Evolutionary conservation across 2,113 vertebrate species (phyloP).

Genomic region (Haemorhous mexicanus): DNA sequence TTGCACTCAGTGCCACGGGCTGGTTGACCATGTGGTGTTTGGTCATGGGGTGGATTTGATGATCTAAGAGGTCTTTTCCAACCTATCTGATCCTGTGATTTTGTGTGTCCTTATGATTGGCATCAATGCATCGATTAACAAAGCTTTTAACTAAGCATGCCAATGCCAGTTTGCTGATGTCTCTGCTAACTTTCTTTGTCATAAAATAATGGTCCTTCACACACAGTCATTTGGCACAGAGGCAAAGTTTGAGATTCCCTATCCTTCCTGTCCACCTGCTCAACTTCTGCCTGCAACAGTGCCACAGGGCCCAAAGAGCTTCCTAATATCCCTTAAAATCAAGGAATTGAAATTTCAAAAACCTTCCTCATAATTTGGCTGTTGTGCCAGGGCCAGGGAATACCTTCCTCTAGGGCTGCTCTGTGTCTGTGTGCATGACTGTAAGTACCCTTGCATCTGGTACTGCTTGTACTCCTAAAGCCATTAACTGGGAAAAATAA

Average conservation of each 20-base stretch:
- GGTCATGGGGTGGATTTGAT: neutral
- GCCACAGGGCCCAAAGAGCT: rapidly evolving
- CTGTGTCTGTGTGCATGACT: neutral
- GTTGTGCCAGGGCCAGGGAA: neutral
- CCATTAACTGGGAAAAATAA: neutral
- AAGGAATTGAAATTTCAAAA: neutral
- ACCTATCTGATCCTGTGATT: neutral
- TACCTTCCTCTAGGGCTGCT: neutral
- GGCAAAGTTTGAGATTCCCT: neutral
- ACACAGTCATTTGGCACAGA: neutral
- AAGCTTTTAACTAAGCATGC: neutral
- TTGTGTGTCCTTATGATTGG: neutral
- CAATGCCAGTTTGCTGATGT: neutral
- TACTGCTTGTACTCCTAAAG: neutral
- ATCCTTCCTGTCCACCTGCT: neutral
- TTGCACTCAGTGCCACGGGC: neutral
- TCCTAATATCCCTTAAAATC: neutral
- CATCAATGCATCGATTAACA: neutral
- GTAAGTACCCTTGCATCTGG: rapidly evolving
- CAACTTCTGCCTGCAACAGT: neutral
- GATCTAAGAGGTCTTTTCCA: neutral
- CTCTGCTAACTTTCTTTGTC: neutral
- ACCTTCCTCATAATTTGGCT: neutral
- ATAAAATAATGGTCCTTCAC: neutral
- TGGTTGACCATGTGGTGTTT: neutral